phyloP scores from a whole-genome alignment of 2,113 vertebrate genomes.

The Bothrops jararaca region DNA sequence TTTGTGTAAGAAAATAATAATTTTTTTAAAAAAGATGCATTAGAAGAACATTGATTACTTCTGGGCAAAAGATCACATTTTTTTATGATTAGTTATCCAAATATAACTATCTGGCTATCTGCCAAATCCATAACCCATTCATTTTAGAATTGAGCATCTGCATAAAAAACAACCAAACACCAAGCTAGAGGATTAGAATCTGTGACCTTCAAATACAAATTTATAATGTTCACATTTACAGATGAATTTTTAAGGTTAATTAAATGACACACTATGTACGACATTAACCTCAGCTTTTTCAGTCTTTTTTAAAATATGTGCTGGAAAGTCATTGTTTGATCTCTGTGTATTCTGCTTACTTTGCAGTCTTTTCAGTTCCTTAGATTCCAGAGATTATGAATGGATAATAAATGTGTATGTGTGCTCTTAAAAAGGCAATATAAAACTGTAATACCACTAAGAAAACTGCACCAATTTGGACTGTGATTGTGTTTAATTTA shows the following conservation, averaged over 20 bases:
- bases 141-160: constrained; percentile 26
- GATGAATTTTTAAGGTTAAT: constrained; percentile 45
- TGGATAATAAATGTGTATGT: background rate
- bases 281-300: constrained; percentile 19
- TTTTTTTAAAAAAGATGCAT: background rate
- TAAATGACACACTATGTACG: constrained; percentile 18
- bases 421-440: background rate
- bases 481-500: background rate
- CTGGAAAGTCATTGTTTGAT: constrained; percentile 18
- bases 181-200: constrained; percentile 38
- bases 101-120: background rate
- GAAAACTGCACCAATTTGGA: background rate
- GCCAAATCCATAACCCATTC: background rate
- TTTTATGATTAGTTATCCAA: constrained; percentile 21
- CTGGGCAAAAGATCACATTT: background rate
- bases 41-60: background rate
- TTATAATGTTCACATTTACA: constrained; percentile 45
- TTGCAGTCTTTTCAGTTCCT: background rate
- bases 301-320: background rate
- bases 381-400: background rate
- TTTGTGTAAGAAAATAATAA: background rate
- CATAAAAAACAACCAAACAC: constrained; percentile 18
- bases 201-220: constrained; percentile 38
- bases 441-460: background rate
- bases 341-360: background rate